Base-by-base conservation (phyloP, 2,888 invertebrate species). In the Argyresthia albistria region DNA sequence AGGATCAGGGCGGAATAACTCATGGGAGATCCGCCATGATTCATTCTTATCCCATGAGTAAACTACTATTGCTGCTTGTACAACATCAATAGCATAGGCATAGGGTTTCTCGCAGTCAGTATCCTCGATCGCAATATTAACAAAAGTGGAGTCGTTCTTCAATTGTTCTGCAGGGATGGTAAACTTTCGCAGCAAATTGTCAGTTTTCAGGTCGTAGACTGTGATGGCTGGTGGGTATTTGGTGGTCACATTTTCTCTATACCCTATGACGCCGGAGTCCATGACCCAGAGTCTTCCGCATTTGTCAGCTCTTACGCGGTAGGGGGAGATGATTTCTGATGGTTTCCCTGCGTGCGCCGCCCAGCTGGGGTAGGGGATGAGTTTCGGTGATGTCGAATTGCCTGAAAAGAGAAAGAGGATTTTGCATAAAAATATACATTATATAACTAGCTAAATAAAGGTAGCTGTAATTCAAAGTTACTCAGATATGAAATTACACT, bases 331-430 rank as follows among this genome's bases (percentile, higher is more conserved):
- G 50, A 94, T 89, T 68, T 93, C 93, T 1, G 92, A 90, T 0
- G 88, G 87, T n/a, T 74, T 78, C 0, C 76, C 77, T 1, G 92
- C 91, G 65, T 95, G 94, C 0, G 93, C 92, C 55, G 91, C 91
- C 95, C 95, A 95, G 60, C 91, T 92, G 0, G 95, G 95, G 62
- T 92, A 95, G 0, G 95, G 95, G 12, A 86, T 91, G 54, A 95
- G 73, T 43, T 89, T 84, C 0, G 95, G 95, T 6, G 93, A 92
- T 53, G 87, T 89, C 0, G 89, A 80, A 53, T 84, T 90, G 66
- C 93, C 93, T 93, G 88, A 35, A 89, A 89, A 53, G 50, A 58
- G 56, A 55, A 55, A 14, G 3, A 10, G 14, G 45, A 14, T 43
- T n/a, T 43, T 25, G n/a, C 25, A 6, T 25, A 4, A 25, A 6